Evolutionary conservation across 1,140 invertebrate species (phyloP).

Genomic region (Anoplophora glabripennis): DNA sequence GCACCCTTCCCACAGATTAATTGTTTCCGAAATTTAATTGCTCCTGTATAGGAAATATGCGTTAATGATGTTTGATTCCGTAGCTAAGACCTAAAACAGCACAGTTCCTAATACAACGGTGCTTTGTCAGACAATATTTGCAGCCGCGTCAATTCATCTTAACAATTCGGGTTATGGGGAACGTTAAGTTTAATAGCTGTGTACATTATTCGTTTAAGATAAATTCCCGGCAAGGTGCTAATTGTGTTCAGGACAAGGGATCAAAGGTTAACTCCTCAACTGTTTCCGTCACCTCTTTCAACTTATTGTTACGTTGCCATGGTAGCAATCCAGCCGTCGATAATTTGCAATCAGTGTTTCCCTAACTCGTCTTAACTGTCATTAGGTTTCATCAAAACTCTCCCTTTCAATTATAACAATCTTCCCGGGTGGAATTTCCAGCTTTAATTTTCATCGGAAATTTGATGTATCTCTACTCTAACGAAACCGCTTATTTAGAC

Average conservation of each 20-base stretch:
- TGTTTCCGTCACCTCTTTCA: slow-evolving; percentile 25
- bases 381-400: slow-evolving; percentile 27
- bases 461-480: background rate
- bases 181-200: slow-evolving; percentile 5
- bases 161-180: slow-evolving; percentile 3
- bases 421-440: background rate
- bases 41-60: too few relatives aligned
- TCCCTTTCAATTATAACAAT: slow-evolving; percentile 19
- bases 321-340: slow-evolving; percentile 22
- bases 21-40: too few relatives aligned
- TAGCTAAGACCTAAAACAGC: too few relatives aligned
- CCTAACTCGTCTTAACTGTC: slow-evolving; percentile 27
- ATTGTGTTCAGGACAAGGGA: slow-evolving; percentile 1
- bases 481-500: too few relatives aligned
- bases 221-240: slow-evolving; percentile 5
- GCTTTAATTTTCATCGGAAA: slow-evolving; percentile 1
- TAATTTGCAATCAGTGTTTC: slow-evolving; percentile 32
- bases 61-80: too few relatives aligned
- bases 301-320: slow-evolving; percentile 27
- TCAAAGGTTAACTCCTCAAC: slow-evolving; percentile 24
- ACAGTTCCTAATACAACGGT: slow-evolving; percentile 12
- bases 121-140: slow-evolving; percentile 22
- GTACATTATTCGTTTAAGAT: slow-evolving; percentile 9
- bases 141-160: slow-evolving; percentile 4
- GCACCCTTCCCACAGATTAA: too few relatives aligned